phyloP scores from a whole-genome alignment of 1,140 invertebrate genomes.

The Dendroctonus valens region DNA sequence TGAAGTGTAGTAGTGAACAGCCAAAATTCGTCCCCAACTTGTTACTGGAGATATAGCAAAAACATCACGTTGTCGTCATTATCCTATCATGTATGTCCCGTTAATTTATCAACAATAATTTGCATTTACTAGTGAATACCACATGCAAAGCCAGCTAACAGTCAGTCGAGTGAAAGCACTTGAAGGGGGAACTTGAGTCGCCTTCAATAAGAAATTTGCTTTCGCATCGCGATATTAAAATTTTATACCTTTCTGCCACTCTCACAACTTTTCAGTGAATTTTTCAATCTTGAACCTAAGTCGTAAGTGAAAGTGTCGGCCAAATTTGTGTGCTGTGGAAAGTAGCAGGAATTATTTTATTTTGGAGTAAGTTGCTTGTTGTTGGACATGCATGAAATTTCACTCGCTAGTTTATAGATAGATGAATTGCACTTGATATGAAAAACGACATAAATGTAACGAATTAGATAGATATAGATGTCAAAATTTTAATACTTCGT shows the following conservation, averaged over 20 bases:
- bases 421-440: too few species aligned
- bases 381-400: too few species aligned
- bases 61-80: slow-evolving; percentile 26
- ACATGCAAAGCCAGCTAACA: slow-evolving; percentile 3
- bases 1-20: too few species aligned
- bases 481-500: too few species aligned
- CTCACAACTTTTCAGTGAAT: neutral
- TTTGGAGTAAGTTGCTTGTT: neutral
- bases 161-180: slow-evolving; percentile 21
- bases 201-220: neutral
- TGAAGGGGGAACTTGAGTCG: neutral
- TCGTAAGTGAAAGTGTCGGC: neutral
- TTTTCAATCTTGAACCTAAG: neutral
- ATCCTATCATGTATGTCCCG: slow-evolving; percentile 19
- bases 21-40: too few species aligned
- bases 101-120: slow-evolving; percentile 8
- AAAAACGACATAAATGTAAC: too few species aligned
- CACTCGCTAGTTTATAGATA: too few species aligned
- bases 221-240: neutral
- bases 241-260: neutral
- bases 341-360: neutral
- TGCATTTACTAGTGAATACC: slow-evolving; percentile 15
- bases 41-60: too few species aligned
- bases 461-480: too few species aligned
- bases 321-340: neutral